A percentile compares a stretch with the other conserved stretches of the same genome.
These are phyloP conservation scores for Carduelis carduelis DNA, from an alignment of 2,797 vertebrate genomes.

Conservation along the genomic window DNA sequence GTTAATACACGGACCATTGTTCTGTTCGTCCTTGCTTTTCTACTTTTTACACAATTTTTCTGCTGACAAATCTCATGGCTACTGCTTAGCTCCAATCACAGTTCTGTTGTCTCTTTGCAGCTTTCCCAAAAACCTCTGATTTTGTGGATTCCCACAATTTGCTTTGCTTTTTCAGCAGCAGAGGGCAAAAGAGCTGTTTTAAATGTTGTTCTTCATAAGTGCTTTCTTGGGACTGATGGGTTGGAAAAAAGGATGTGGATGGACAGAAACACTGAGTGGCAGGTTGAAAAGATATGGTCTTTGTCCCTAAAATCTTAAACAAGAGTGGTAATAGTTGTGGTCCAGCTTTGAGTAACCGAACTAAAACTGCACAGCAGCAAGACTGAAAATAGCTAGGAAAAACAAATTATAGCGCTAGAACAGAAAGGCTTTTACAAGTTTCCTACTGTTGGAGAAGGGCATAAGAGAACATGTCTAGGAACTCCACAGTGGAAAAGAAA, in stretches of 20 bases:
- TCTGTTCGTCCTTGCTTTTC: too few species aligned
- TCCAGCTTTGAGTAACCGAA: neutral
- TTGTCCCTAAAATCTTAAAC: neutral
- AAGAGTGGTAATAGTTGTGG: neutral
- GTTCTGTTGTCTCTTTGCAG: too few species aligned
- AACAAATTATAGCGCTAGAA: neutral
- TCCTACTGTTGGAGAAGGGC: neutral
- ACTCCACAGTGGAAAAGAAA: neutral
- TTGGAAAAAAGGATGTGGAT: neutral
- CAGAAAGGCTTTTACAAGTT: neutral
- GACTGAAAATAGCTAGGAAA: neutral
- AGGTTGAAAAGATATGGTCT: neutral
- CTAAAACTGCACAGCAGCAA: neutral
- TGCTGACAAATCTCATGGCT: too few species aligned
- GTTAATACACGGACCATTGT: too few species aligned
- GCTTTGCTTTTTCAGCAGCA: neutral
- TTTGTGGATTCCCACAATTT: neutral
- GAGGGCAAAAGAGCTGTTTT: neutral
- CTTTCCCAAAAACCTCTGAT: too few species aligned
- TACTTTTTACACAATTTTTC: too few species aligned
- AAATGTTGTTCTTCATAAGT: neutral
- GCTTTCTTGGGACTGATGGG: neutral
- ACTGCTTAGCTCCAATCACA: too few species aligned
- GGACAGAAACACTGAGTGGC: neutral
- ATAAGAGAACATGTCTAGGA: neutral